A percentile compares a stretch with the other conserved stretches of the same genome.
phyloP scores from a whole-genome alignment of 2,113 vertebrate genomes.

The Aleadryas rufinucha region DNA sequence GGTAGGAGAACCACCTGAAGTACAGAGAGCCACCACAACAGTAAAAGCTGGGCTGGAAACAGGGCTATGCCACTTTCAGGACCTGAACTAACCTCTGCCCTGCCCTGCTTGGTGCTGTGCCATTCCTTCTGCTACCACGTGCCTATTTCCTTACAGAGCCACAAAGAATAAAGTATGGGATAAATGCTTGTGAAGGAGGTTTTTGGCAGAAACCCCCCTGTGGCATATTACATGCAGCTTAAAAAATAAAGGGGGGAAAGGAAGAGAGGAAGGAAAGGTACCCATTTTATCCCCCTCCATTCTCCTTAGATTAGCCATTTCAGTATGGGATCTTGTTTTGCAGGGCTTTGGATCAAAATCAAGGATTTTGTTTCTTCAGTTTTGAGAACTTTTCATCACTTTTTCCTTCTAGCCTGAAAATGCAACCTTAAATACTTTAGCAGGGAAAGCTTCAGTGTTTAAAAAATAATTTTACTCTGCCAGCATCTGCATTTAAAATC shows the following conservation, averaged over 20 bases:
- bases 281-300: neutral
- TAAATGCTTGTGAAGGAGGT: neutral
- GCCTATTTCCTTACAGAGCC: neutral
- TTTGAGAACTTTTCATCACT: conserved; percentile 80
- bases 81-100: neutral
- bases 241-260: neutral
- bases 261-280: neutral
- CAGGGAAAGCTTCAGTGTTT: conserved; percentile 66
- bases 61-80: neutral
- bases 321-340: conserved; percentile 72
- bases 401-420: conserved; percentile 78
- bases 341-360: conserved; percentile 62
- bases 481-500: conserved; percentile 74
- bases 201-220: neutral
- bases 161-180: neutral
- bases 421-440: conserved; percentile 78
- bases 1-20: neutral
- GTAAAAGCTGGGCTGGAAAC: neutral
- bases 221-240: neutral
- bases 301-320: conserved; percentile 18
- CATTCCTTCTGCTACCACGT: neutral
- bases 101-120: neutral
- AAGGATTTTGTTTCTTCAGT: conserved; percentile 75
- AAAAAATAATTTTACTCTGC: conserved; percentile 72
- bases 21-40: neutral